Evolutionary conservation across 2,113 vertebrate species (phyloP).

Genomic region (Falcunculus frontatus): DNA sequence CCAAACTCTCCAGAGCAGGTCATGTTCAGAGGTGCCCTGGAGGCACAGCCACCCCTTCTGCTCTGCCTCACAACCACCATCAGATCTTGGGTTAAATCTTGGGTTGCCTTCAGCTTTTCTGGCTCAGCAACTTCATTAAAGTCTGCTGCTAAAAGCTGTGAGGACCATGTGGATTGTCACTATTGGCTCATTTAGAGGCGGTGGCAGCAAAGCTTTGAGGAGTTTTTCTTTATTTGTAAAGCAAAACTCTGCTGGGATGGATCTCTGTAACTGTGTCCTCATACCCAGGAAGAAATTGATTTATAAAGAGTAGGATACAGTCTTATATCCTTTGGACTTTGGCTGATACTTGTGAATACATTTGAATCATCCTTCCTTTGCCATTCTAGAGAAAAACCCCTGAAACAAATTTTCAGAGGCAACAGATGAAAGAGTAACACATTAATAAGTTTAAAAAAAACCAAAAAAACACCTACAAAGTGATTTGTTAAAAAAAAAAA

Average conservation of each 20-base stretch:
- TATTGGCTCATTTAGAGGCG: background rate
- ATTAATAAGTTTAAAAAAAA: background rate
- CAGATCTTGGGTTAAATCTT: background rate
- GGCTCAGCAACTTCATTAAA: background rate
- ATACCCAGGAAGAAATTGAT: background rate
- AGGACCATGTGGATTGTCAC: background rate
- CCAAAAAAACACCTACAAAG: background rate
- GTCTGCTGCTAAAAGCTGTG: background rate
- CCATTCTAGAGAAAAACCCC: background rate
- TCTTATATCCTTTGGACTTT: background rate
- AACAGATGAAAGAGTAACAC: background rate
- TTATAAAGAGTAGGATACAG: background rate
- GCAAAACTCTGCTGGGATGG: background rate
- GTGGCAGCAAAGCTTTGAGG: background rate
- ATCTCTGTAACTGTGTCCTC: background rate
- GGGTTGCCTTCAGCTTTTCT: background rate
- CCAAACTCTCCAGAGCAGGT: background rate
- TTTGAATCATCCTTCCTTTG: background rate
- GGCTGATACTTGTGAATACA: background rate
- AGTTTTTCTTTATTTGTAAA: background rate
- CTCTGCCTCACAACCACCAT: background rate
- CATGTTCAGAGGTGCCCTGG: background rate
- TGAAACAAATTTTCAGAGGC: background rate
- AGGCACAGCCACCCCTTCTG: background rate
- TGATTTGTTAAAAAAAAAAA: background rate